These are phyloP conservation scores for Vanessa atalanta DNA, from an alignment of 1,140 invertebrate genomes.

Conservation along the genomic window DNA sequence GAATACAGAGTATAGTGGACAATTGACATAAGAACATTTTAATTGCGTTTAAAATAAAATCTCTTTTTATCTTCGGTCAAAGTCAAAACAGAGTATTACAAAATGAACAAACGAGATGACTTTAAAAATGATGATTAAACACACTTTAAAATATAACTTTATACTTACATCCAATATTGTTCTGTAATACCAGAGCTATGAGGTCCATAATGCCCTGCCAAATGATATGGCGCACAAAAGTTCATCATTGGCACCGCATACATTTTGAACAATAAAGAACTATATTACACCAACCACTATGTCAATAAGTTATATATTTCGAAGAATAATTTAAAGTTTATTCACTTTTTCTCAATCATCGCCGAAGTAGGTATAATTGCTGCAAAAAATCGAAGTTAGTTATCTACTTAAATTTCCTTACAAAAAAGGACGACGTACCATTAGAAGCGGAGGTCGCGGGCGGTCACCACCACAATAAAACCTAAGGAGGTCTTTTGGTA, in stretches of 20 bases:
- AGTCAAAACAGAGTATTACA: too few species aligned
- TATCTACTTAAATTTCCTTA: background rate
- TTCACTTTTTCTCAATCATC: background rate
- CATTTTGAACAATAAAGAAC: constrained; percentile 45
- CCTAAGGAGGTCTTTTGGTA: constrained; percentile 30
- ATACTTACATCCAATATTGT: constrained; percentile 55
- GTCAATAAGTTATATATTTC: background rate
- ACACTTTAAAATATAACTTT: too few species aligned
- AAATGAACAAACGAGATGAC: too few species aligned
- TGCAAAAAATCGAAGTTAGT: too few species aligned
- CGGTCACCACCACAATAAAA: constrained; percentile 20
- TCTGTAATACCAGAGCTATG: constrained; percentile 49
- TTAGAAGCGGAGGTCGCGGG: background rate
- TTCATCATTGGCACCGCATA: constrained; percentile 70
- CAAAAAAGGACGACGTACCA: background rate
- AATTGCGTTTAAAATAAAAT: too few species aligned
- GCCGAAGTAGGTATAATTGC: too few species aligned
- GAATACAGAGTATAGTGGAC: too few species aligned
- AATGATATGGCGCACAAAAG: constrained; percentile 60
- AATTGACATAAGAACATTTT: too few species aligned
- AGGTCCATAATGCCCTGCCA: constrained; percentile 45
- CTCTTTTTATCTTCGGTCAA: too few species aligned
- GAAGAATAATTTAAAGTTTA: background rate
- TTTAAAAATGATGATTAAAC: too few species aligned
- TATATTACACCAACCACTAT: background rate